Conservation (phyloP, 2,113 vertebrate species). For the Callospermophilus lateralis region DNA sequence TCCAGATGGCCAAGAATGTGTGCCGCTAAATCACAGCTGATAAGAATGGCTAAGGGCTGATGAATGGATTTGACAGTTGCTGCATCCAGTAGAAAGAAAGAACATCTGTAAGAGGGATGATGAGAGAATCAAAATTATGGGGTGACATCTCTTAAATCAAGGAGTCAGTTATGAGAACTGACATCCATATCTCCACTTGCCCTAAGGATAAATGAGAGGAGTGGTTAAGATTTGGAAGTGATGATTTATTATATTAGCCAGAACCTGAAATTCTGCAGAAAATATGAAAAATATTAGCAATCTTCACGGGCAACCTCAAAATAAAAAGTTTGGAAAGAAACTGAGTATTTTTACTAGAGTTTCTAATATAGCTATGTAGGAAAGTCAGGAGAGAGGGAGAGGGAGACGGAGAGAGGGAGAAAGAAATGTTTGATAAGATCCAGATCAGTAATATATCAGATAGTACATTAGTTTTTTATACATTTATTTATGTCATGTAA, state of each 20-base stretch:
- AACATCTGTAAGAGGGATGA: not conserved
- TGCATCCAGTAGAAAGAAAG: not conserved
- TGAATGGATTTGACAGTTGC: not conserved
- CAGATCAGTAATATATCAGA: not conserved
- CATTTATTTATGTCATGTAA: not conserved
- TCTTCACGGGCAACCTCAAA: not conserved
- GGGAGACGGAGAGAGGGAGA: not conserved
- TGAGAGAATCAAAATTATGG: not conserved
- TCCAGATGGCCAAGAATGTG: slow-evolving; percentile 16
- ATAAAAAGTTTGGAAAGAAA: not conserved
- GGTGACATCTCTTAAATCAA: not conserved
- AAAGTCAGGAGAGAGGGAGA: not conserved
- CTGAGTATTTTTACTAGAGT: not conserved
- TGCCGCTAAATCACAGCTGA: not conserved
- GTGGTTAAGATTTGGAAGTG: not conserved
- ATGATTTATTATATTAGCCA: not conserved
- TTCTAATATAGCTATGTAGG: not conserved
- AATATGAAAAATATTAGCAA: slow-evolving; percentile 6
- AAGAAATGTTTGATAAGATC: not conserved
- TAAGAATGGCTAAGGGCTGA: not conserved
- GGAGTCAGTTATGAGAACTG: not conserved
- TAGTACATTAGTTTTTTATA: not conserved
- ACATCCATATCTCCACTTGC: not conserved
- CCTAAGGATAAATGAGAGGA: not conserved
- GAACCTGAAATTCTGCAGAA: not conserved